Percentiles rank a stretch among this genome's conserved stretches.
phyloP scores from a whole-genome alignment of 2,113 vertebrate genomes.

The Zapus hudsonius region DNA sequence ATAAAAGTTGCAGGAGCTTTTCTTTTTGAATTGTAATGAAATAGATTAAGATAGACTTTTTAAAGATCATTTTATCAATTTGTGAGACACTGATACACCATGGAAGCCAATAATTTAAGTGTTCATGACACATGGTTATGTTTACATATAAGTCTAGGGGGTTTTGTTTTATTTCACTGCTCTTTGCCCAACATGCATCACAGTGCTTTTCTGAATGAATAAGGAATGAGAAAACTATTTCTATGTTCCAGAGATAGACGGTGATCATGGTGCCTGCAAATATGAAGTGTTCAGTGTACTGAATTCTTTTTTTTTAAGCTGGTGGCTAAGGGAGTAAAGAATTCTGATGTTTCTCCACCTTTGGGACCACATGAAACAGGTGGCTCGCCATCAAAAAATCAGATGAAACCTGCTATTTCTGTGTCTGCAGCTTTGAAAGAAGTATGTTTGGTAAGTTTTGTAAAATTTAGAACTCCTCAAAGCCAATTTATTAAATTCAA shows the following conservation, averaged over 20 bases:
- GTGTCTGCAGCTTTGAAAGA: conserved; percentile 97
- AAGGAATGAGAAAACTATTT: background rate
- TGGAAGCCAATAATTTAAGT: conserved; percentile 14
- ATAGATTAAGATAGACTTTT: conserved; percentile 42
- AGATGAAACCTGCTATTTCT: conserved; percentile 89
- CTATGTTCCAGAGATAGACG: background rate
- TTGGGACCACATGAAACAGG: conserved; percentile 82
- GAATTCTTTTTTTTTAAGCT: conserved; percentile 84
- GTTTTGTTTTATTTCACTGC: background rate
- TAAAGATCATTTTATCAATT: too few relatives aligned
- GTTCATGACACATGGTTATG: background rate
- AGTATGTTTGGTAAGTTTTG: conserved; percentile 92
- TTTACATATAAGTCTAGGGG: background rate
- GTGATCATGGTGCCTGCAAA: background rate
- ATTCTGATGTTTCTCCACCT: conserved; percentile 78
- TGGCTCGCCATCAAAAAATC: conserved; percentile 82
- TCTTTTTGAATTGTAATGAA: conserved; percentile 39
- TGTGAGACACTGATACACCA: conserved; percentile 1
- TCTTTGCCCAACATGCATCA: background rate
- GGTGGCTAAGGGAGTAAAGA: conserved; percentile 88
- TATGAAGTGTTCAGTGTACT: background rate
- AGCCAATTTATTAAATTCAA: conserved; percentile 35
- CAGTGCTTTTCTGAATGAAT: background rate
- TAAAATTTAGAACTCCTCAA: conserved; percentile 21
- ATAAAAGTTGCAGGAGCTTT: conserved; percentile 31